These are phyloP conservation scores for Agrypnus murinus DNA, from an alignment of 2,888 invertebrate species.

Conservation along the genomic window DNA sequence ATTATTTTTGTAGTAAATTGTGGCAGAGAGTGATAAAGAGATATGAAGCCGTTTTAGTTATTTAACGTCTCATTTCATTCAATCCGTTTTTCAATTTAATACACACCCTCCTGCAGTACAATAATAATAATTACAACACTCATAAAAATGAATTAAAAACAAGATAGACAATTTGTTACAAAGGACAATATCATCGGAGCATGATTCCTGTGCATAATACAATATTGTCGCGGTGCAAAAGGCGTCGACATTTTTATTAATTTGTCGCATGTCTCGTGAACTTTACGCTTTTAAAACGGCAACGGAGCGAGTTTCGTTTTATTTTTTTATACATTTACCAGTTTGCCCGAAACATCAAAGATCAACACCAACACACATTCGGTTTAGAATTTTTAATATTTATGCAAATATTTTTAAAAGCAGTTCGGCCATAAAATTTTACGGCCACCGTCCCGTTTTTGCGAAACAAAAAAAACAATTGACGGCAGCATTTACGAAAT, in stretches of 20 bases:
- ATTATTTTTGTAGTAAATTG: too few species aligned
- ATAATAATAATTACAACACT: not conserved
- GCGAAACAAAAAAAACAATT: too few species aligned
- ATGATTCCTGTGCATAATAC: conserved; percentile 25
- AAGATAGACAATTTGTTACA: conserved; percentile 17
- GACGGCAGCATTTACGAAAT: not conserved
- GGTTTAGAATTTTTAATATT: too few species aligned
- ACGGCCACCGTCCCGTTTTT: too few species aligned
- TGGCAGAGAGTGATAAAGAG: too few species aligned
- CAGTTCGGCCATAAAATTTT: not conserved
- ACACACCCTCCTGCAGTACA: conserved; percentile 12
- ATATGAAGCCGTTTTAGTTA: too few species aligned
- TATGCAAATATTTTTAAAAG: not conserved
- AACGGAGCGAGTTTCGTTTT: too few species aligned
- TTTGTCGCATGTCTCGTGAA: conserved; percentile 23
- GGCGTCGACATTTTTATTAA: conserved; percentile 30
- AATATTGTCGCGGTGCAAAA: conserved; percentile 9
- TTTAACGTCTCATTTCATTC: not conserved
- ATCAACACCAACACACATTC: too few species aligned
- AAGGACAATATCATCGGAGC: conserved; percentile 22
- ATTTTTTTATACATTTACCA: too few species aligned
- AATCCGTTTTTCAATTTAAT: conserved; percentile 20
- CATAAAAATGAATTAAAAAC: conserved; percentile 1
- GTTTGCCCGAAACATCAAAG: too few species aligned
- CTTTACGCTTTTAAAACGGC: too few species aligned